A percentile compares a stretch with the other conserved stretches of the same genome.
These are phyloP conservation scores for Scolopax rusticola DNA, from an alignment of 2,797 vertebrate species.

Conservation along the genomic window DNA sequence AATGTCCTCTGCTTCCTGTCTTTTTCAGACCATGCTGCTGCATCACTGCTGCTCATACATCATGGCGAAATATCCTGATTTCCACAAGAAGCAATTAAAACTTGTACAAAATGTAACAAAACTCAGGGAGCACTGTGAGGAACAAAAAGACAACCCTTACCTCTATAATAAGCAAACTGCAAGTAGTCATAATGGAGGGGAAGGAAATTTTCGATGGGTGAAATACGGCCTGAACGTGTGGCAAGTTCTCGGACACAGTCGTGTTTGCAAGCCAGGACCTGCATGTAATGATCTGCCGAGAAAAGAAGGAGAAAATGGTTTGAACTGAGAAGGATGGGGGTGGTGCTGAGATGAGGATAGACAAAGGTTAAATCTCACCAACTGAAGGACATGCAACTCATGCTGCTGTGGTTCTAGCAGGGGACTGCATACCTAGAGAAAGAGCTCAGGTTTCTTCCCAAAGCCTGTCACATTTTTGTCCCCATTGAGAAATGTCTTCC, in stretches of 20 bases:
- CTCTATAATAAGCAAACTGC: conserved; percentile 95
- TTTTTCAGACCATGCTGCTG: not conserved
- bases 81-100: not conserved
- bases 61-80: fast-evolving
- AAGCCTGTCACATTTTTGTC: not conserved
- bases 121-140: fast-evolving
- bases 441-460: not conserved
- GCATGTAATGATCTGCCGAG: conserved; percentile 93
- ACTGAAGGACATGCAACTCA: not conserved
- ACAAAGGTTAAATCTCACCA: not conserved
- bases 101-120: not conserved
- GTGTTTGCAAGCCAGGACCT: conserved; percentile 92
- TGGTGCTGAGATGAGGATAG: not conserved
- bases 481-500: not conserved
- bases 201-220: conserved; percentile 95
- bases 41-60: too few relatives aligned
- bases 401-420: not conserved
- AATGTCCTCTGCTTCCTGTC: not conserved
- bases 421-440: fast-evolving
- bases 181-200: conserved; percentile 96
- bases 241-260: conserved; percentile 94
- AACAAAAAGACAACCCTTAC: conserved; percentile 69
- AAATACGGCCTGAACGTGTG: conserved; percentile 92
- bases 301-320: not conserved
- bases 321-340: not conserved